Percentiles rank a stretch among this genome's conserved stretches.
Conservation (phyloP, 1,140 invertebrate species). For the Yoshiicerus persimilis region DNA sequence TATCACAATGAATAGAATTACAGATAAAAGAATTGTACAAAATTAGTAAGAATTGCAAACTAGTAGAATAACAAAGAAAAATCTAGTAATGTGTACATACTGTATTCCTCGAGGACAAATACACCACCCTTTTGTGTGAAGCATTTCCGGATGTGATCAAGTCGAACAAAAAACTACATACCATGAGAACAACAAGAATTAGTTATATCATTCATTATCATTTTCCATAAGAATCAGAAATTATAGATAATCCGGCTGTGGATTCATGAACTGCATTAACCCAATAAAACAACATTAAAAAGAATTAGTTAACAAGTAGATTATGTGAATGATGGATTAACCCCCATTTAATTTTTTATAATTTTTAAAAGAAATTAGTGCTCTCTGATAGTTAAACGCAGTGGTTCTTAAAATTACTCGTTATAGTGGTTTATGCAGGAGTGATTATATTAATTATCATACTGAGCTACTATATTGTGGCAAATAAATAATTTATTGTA, state of each 20-base stretch:
- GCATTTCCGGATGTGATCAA: conserved; percentile 99
- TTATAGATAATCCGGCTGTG: background rate
- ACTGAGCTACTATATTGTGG: background rate
- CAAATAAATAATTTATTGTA: background rate
- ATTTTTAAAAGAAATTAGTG: background rate
- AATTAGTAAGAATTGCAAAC: conserved; percentile 44
- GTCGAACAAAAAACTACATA: conserved; percentile 93
- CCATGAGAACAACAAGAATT: conserved; percentile 3
- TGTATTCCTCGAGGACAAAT: conserved; percentile 98
- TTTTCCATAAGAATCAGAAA: background rate
- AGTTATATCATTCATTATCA: background rate
- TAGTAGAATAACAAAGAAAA: background rate
- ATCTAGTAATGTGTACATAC: conserved; percentile 62
- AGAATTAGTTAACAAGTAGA: background rate
- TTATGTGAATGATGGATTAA: background rate
- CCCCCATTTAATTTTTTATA: background rate
- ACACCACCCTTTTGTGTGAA: conserved; percentile 98
- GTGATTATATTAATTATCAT: background rate
- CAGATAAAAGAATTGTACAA: too few species aligned
- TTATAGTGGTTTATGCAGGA: background rate
- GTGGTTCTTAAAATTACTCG: background rate
- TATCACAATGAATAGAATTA: too few species aligned
- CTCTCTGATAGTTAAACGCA: background rate
- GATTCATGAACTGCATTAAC: background rate
- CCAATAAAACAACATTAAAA: background rate